Evolutionary conservation across 2,888 invertebrate genomes (phyloP), one percentile per base, ranked within the genome.

Genomic region (Heteromurus nitidus): DNA sequence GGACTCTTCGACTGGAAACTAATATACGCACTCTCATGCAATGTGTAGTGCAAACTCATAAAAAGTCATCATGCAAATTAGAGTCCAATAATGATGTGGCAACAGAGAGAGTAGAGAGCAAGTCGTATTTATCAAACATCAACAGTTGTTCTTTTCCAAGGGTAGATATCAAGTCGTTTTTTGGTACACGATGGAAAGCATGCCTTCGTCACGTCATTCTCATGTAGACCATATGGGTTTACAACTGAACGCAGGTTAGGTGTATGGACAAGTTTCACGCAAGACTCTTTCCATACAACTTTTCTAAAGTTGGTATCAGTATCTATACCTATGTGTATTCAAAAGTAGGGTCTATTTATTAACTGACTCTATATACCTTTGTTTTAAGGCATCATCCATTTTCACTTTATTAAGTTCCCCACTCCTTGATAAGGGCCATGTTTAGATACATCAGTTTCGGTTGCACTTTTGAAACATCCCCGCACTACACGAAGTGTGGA

Each of bases 41-140:
- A 75, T 64, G 58, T 11, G n/a, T n/a, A n/a, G n/a, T 58, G 22
- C 42, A 68, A 60, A 53, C n/a, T 36, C n/a, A 28, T 60, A 53
- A 77, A 69, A 77, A 77, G 77, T 64, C 77, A 77, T 77, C 70
- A 77, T 77, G 77, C 55, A 77, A 70, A 70, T 77, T 70, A 77
- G 62, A 70, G 64, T 22, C 22, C 50, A 50, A 60, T 62, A 67
- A 76, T 76, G 44, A 26, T 50, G 55, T 77, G 69, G 60, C 42
- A 67, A 7, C 24, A 31, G 30, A 68, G 58, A 65, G 68, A 67
- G 16, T 44, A 31, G 30, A 68, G 58, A 65, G 68, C 42, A 44
- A 31, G 28, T 30, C 42, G 11, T 22, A 11, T 24, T 28, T 22
- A 36, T 24, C 30, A 60, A 70, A 55, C 77, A 62, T 70, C 77